A percentile compares a stretch with the other conserved stretches of the same genome.
These are phyloP conservation scores for Orthonyx spaldingii DNA, from an alignment of 2,113 vertebrate genomes.

Conservation along the genomic window DNA sequence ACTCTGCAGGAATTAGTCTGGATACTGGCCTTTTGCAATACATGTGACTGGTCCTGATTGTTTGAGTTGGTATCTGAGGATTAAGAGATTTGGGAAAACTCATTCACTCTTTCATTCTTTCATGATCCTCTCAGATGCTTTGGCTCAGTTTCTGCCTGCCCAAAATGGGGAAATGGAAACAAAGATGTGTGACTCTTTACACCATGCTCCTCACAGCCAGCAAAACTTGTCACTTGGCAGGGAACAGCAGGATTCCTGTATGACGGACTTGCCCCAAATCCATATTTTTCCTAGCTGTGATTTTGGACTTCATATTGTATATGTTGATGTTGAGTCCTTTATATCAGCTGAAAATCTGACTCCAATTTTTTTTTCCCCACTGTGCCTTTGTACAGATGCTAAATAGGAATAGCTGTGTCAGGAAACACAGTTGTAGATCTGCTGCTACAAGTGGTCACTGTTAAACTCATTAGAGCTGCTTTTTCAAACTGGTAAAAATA, in stretches of 20 bases:
- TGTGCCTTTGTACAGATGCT: not conserved
- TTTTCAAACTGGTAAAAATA: not conserved
- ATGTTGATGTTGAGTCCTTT: not conserved
- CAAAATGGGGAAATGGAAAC: not conserved
- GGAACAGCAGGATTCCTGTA: not conserved
- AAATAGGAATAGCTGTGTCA: not conserved
- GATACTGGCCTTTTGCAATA: not conserved
- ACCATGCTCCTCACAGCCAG: not conserved
- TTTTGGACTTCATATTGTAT: not conserved
- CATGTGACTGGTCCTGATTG: not conserved
- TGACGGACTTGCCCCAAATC: rapidly evolving
- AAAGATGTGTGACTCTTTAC: not conserved
- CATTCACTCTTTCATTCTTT: not conserved
- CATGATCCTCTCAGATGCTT: not conserved
- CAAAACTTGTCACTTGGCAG: not conserved
- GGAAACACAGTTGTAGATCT: not conserved
- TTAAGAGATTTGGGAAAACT: slow-evolving; percentile 21
- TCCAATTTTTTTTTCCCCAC: not conserved
- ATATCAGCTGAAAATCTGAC: not conserved
- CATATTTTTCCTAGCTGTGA: not conserved
- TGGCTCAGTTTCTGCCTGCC: not conserved
- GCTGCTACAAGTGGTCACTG: not conserved
- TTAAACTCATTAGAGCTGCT: not conserved
- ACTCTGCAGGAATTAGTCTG: not conserved
- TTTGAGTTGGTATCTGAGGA: not conserved